phyloP scores from a whole-genome alignment of 2,888 invertebrate genomes.

The Drymonia ruficornis region DNA sequence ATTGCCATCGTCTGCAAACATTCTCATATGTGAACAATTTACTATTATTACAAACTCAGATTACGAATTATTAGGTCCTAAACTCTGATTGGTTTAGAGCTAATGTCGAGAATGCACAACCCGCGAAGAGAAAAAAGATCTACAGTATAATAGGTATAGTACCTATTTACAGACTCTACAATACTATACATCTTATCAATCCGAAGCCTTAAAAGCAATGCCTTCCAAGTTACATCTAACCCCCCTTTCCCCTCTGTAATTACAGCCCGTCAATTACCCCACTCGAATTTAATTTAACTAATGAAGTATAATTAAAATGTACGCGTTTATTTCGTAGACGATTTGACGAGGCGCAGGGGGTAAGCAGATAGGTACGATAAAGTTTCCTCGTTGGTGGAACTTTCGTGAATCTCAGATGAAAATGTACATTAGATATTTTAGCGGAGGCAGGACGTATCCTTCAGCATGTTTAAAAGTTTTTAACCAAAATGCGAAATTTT shows the following conservation, averaged over 20 bases:
- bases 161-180: not conserved
- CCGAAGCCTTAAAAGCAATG: conserved; percentile 7
- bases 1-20: too few relatives aligned
- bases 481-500: too few relatives aligned
- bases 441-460: conserved; percentile 7
- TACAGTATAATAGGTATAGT: too few relatives aligned
- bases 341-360: conserved; percentile 50
- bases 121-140: too few relatives aligned
- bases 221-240: conserved; percentile 44
- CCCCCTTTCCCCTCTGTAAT: conserved; percentile 59
- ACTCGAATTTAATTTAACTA: conserved; percentile 83
- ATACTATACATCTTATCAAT: not conserved
- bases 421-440: conserved; percentile 34
- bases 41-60: too few relatives aligned
- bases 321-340: conserved; percentile 71
- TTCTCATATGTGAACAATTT: too few relatives aligned
- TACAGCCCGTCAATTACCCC: conserved; percentile 77
- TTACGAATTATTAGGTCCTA: too few relatives aligned
- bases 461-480: not conserved
- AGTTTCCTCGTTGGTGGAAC: conserved; percentile 39
- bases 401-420: conserved; percentile 24
- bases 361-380: conserved; percentile 45
- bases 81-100: too few relatives aligned
- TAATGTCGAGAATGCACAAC: too few relatives aligned
- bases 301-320: conserved; percentile 84